Percentiles rank a stretch among this genome's conserved stretches.
Conservation (phyloP, 1,140 invertebrate genomes). For the fruit fly (Drosophila melanogaster) region DNA sequence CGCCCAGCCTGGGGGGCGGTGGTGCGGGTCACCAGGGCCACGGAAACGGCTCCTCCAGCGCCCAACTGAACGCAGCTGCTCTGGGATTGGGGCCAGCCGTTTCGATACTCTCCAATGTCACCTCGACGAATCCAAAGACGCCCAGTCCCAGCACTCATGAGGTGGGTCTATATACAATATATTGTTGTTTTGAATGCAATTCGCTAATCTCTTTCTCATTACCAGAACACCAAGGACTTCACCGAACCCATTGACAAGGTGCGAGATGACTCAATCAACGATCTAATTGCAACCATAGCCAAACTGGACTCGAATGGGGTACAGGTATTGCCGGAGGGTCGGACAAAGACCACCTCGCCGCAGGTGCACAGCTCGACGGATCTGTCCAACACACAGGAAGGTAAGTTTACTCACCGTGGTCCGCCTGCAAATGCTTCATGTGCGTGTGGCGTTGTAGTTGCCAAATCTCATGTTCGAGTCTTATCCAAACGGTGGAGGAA, state of each 20-base stretch:
- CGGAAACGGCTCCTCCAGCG: slow-evolving; percentile 43
- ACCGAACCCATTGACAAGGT: slow-evolving; percentile 89
- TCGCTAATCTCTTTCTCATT: neutral
- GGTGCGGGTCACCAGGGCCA: slow-evolving; percentile 31
- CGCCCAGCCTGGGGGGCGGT: slow-evolving; percentile 69
- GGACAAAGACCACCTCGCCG: slow-evolving; percentile 85
- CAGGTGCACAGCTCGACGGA: slow-evolving; percentile 88
- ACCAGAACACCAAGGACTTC: slow-evolving; percentile 84
- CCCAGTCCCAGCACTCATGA: slow-evolving; percentile 89
- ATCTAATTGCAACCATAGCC: slow-evolving; percentile 93
- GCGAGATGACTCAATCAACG: slow-evolving; percentile 92
- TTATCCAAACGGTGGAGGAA: slow-evolving; percentile 9
- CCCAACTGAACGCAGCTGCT: slow-evolving; percentile 70
- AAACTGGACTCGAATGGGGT: slow-evolving; percentile 93
- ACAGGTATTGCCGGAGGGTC: slow-evolving; percentile 87
- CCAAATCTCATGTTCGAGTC: slow-evolving; percentile 2
- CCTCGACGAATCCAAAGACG: slow-evolving; percentile 92
- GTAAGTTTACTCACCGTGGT: slow-evolving; percentile 45
- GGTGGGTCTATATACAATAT: slow-evolving; percentile 25
- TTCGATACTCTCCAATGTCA: slow-evolving; percentile 86
- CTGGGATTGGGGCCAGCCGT: slow-evolving; percentile 76
- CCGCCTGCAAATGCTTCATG: slow-evolving; percentile 12
- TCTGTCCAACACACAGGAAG: slow-evolving; percentile 84
- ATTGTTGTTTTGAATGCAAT: neutral
- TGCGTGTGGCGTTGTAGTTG: slow-evolving; percentile 45